Evolutionary conservation across 2,113 vertebrate species (phyloP).

Genomic region (Anguilla japonica): DNA sequence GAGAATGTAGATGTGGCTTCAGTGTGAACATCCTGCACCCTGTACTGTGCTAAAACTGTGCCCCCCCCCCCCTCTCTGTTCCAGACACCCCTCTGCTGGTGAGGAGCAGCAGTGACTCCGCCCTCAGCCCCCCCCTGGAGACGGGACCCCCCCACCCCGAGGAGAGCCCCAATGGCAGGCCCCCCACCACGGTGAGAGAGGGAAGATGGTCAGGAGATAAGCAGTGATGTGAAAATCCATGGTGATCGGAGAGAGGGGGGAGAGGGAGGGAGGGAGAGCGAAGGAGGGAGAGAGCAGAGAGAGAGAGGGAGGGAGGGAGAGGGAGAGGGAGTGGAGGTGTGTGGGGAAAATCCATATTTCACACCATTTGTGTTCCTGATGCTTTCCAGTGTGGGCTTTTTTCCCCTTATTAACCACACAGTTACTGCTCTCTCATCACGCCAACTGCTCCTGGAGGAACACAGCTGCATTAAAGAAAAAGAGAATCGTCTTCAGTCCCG

Average conservation of each 20-base stretch:
- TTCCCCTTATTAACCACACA: neutral
- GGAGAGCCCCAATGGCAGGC: constrained; percentile 64
- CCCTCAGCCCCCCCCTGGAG: constrained; percentile 70
- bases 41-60: neutral
- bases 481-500: constrained; percentile 4
- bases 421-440: neutral
- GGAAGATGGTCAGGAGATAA: neutral
- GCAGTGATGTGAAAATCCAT: neutral
- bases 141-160: constrained; percentile 61
- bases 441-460: neutral
- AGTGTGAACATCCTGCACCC: too few relatives aligned
- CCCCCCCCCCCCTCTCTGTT: constrained; percentile 19
- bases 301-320: neutral
- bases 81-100: constrained; percentile 91
- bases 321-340: neutral
- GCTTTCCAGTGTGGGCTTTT: neutral
- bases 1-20: too few relatives aligned
- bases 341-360: neutral
- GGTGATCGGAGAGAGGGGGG: constrained; percentile 38
- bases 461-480: neutral
- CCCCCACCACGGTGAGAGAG: constrained; percentile 56
- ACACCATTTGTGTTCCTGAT: too few relatives aligned
- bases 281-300: neutral
- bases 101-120: constrained; percentile 92
- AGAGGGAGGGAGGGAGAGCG: neutral